These are phyloP conservation scores for Channa maculata DNA, from an alignment of 2,113 vertebrate species.

Conservation along the genomic window DNA sequence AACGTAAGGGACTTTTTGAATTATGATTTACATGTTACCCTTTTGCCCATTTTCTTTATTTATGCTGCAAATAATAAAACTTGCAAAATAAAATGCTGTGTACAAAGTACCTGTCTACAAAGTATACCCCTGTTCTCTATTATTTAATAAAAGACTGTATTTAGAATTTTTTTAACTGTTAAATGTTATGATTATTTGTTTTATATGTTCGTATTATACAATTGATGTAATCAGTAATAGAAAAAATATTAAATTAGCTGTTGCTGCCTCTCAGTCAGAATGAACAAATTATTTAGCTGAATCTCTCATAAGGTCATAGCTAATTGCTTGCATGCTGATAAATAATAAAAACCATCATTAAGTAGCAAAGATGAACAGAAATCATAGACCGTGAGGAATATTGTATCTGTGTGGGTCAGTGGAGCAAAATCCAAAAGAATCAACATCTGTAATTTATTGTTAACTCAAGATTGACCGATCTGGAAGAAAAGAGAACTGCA, in stretches of 20 bases:
- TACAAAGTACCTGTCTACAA: neutral
- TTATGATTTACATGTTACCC: slow-evolving; percentile 24
- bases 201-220: slow-evolving; percentile 62
- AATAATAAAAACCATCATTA: slow-evolving; percentile 39
- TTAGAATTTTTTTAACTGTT: slow-evolving; percentile 20
- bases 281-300: slow-evolving; percentile 49
- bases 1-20: slow-evolving; percentile 12
- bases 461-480: neutral
- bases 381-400: neutral
- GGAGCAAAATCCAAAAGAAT: neutral
- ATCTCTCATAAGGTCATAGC: slow-evolving; percentile 55
- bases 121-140: neutral
- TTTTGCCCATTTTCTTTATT: slow-evolving; percentile 19
- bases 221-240: slow-evolving; percentile 55
- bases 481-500: neutral
- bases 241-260: slow-evolving; percentile 62
- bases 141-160: slow-evolving; percentile 9
- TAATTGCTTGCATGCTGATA: slow-evolving; percentile 61
- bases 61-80: neutral
- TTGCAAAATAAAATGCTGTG: neutral
- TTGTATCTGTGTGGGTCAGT: slow-evolving; percentile 10
- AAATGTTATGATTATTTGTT: slow-evolving; percentile 47
- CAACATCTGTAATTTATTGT: neutral
- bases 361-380: slow-evolving; percentile 38
- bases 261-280: slow-evolving; percentile 43